Evolutionary conservation across 2,797 vertebrate genomes (phyloP), one percentile per base, ranked within the genome.

Genomic region (Argentina silus): DNA sequence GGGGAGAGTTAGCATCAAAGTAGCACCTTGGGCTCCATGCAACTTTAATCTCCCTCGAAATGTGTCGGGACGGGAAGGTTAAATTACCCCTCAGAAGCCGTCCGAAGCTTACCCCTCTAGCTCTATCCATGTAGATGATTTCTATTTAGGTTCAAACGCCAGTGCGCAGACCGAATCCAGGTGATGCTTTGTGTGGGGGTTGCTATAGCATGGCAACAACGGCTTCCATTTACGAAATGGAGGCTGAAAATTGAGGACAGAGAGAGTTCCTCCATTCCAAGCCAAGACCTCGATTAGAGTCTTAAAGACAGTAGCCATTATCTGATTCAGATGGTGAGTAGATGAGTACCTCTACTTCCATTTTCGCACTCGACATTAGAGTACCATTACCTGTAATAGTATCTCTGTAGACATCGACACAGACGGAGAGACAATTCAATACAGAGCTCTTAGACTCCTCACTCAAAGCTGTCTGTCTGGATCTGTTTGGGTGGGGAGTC

Each of bases 311-410:
- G 68, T 74, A 48, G 51, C 78, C 70, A 82, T 79, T 89, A 88
- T 75, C 57, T 73, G 74, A 85, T 79, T 80, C 69, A 66, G 50
- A 75, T 83, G 27, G 4, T n/a, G n/a, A n/a, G n/a, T n/a, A n/a
- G 74, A 80, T 79, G 75, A 67, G 81, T 69, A 77, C 81, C 75
- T 72, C 75, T 42, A 63, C 68, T 74, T 88, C 81, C 72, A 75
- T 81, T 71, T 73, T 73, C 27, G 77, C 76, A 65, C 50, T 78
- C 71, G 72, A 70, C 79, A 86, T 88, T 90, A 90, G 60, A 57
- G 56, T 14, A 63, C 77, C 83, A 92, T 92, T 89, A 91, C 71
- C 77, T 86, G 89, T 89, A 92, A 90, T 72, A 72, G 76, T 76
- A 90, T 84, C 74, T 85, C 76, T 70, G 62, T 57, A 69, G 61